Conservation (phyloP, 2,113 vertebrate genomes). For the Ancistrus triradiatus region DNA sequence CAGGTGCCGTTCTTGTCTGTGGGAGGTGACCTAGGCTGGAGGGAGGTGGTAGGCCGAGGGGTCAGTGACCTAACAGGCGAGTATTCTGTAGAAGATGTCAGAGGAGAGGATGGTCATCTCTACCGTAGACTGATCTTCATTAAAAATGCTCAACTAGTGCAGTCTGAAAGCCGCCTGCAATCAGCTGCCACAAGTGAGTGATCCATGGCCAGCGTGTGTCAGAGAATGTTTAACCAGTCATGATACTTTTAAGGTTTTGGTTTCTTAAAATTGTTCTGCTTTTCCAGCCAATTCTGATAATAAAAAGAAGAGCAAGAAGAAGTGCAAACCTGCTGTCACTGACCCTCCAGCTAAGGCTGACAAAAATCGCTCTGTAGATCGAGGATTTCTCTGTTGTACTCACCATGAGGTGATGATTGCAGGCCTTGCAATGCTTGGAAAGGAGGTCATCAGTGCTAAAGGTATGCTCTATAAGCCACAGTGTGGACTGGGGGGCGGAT, state of each 20-base stretch:
- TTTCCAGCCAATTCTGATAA: slow-evolving; percentile 60
- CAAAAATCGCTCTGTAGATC: slow-evolving; percentile 68
- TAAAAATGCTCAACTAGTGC: slow-evolving; percentile 81
- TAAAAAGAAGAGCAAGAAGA: slow-evolving; percentile 86
- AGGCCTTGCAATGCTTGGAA: slow-evolving; percentile 76
- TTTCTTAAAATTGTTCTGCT: neutral
- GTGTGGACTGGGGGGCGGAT: no score
- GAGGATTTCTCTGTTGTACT: slow-evolving; percentile 86
- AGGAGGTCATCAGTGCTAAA: slow-evolving; percentile 50
- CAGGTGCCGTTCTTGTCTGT: slow-evolving; percentile 93
- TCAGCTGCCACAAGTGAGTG: slow-evolving; percentile 53
- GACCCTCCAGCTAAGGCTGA: neutral
- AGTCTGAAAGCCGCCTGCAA: slow-evolving; percentile 83
- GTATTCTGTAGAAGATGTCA: slow-evolving; percentile 88
- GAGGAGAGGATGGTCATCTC: slow-evolving; percentile 75
- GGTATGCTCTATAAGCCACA: slow-evolving; percentile 45
- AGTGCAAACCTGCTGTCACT: slow-evolving; percentile 52
- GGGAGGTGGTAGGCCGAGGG: slow-evolving; percentile 71
- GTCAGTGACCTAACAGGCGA: slow-evolving; percentile 82
- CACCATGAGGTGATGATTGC: slow-evolving; percentile 94
- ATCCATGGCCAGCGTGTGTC: neutral
- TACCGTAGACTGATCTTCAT: slow-evolving; percentile 91
- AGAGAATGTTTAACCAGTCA: no score
- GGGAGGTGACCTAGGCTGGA: slow-evolving; percentile 89
- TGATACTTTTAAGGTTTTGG: neutral